Base-by-base conservation (phyloP, 2,888 invertebrate genomes). In the Oegoconia quadripuncta region DNA sequence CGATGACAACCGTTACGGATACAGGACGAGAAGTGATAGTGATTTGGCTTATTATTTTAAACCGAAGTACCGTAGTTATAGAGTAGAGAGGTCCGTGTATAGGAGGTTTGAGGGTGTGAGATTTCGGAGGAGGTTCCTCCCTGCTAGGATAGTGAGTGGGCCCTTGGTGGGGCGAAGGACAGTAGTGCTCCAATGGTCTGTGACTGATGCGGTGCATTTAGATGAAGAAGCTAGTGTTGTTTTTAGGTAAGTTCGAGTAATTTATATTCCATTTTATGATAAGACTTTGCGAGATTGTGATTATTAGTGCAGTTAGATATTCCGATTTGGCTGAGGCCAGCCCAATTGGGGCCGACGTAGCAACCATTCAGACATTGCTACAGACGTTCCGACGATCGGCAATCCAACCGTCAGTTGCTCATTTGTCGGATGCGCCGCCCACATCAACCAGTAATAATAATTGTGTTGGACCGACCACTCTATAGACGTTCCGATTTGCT, bases 231-330 rank as follows among this genome's bases (percentile, higher is more conserved):
- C 72, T 68, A 78, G 61, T 74, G 83, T 87, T 66, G 77, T 81
- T 69, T 87, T 87, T 86, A 87, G 86, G 87, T 87, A 39, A 80
- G 86, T 70, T 18, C 26, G 4, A n/a, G 23, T 36, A 41, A 11
- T 5, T 38, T 31, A 3, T 28, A 12, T 31, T 22, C 7, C 6
- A n/a, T n/a, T n/a, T n/a, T n/a, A n/a, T n/a, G n/a, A n/a, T n/a
- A n/a, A n/a, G n/a, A n/a, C n/a, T n/a, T n/a, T n/a, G n/a, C n/a
- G n/a, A n/a, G n/a, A n/a, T n/a, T n/a, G n/a, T n/a, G n/a, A n/a
- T n/a, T n/a, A n/a, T n/a, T n/a, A n/a, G n/a, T n/a, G n/a, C n/a
- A n/a, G n/a, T n/a, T n/a, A n/a, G n/a, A n/a, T n/a, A n/a, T n/a
- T n/a, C n/a, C n/a, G n/a, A n/a, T n/a, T n/a, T 7, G 20, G 20